These are phyloP conservation scores for Drosophila falleni DNA, from an alignment of 2,888 invertebrate genomes.

Conservation along the genomic window DNA sequence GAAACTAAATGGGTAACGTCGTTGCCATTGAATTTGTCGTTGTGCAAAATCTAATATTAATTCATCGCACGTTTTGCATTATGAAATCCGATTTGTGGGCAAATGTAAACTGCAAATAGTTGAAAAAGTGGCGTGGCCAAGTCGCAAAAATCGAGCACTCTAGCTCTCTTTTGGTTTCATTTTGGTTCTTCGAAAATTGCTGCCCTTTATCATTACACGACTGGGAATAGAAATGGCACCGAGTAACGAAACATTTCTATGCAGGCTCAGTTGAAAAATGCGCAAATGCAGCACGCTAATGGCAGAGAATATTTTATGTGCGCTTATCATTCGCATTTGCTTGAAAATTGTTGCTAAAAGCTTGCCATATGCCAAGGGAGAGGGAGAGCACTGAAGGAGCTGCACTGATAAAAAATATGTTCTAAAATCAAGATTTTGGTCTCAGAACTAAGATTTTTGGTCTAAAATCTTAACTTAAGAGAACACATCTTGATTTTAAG, in stretches of 20 bases:
- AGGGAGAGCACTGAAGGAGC: neutral
- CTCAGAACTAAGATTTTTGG: too few relatives aligned
- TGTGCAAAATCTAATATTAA: conserved; percentile 71
- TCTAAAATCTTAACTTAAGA: too few relatives aligned
- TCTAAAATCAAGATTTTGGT: too few relatives aligned
- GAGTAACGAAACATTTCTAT: conserved; percentile 18
- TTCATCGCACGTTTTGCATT: conserved; percentile 76
- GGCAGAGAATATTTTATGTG: conserved; percentile 73
- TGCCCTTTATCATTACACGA: conserved; percentile 22
- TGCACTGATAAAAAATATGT: too few relatives aligned
- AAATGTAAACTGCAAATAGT: conserved; percentile 27
- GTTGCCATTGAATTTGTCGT: conserved; percentile 50
- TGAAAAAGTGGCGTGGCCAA: conserved; percentile 25
- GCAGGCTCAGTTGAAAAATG: conserved; percentile 47
- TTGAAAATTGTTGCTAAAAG: conserved; percentile 67
- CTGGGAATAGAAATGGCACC: conserved; percentile 8
- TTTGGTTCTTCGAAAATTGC: neutral
- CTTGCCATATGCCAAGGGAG: conserved; percentile 38
- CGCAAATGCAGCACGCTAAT: conserved; percentile 70
- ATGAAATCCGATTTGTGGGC: conserved; percentile 72
- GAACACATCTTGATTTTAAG: too few relatives aligned
- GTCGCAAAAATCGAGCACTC: conserved; percentile 46
- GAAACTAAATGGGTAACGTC: conserved; percentile 33
- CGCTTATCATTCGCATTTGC: conserved; percentile 76
- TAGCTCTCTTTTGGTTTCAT: conserved; percentile 16